Conservation (phyloP, 2,797 vertebrate genomes). For the Malurus leucopterus region DNA sequence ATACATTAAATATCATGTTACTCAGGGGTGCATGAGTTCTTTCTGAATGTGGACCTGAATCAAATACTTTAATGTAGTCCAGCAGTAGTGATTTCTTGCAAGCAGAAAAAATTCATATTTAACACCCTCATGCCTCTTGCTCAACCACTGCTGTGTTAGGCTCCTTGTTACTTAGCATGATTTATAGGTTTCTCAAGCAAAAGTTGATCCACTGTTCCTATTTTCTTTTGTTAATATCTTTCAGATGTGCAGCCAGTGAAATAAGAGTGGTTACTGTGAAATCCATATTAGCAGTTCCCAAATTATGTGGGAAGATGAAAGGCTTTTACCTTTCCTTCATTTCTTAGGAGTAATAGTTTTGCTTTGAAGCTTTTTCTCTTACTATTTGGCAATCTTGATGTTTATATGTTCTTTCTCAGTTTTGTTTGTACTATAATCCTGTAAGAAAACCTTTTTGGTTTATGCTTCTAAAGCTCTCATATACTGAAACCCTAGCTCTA, state of each 20-base stretch:
- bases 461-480: not conserved
- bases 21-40: not conserved
- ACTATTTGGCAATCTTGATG: not conserved
- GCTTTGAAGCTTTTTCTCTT: not conserved
- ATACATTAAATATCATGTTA: not conserved
- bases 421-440: not conserved
- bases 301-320: accelerated
- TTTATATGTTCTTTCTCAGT: not conserved
- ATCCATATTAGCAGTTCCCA: not conserved
- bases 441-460: not conserved
- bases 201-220: not conserved
- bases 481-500: not conserved
- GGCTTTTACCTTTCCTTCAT: not conserved
- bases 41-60: not conserved
- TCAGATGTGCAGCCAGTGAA: not conserved
- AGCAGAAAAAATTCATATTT: not conserved
- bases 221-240: not conserved
- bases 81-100: not conserved
- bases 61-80: not conserved
- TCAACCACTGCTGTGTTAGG: not conserved
- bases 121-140: not conserved
- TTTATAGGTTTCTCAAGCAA: not conserved
- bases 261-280: not conserved
- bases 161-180: not conserved
- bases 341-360: not conserved